Evolutionary conservation across 2,888 invertebrate species (phyloP).

Genomic region (Ornithoptera alexandrae): DNA sequence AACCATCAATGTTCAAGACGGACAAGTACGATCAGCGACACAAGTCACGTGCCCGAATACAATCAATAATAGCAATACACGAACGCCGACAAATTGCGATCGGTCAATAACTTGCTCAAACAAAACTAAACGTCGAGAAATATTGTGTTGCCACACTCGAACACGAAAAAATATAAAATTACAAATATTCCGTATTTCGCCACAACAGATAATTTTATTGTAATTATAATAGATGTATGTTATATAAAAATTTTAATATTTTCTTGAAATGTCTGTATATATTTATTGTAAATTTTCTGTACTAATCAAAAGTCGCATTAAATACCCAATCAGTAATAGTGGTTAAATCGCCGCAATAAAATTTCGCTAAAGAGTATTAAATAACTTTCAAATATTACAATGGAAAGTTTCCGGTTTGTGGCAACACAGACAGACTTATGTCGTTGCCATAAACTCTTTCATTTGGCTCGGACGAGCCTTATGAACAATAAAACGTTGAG

Average conservation of each 20-base stretch:
- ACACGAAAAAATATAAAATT: not conserved
- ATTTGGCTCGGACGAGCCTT: slow-evolving; percentile 80
- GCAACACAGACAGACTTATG: slow-evolving; percentile 74
- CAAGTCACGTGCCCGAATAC: slow-evolving; percentile 74
- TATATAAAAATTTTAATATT: not conserved
- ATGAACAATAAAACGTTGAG: slow-evolving; percentile 80
- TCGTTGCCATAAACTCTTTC: slow-evolving; percentile 79
- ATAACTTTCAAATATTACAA: slow-evolving; percentile 40
- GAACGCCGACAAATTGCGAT: slow-evolving; percentile 70
- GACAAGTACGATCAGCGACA: slow-evolving; percentile 63
- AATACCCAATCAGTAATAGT: not conserved
- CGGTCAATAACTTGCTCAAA: slow-evolving; percentile 77
- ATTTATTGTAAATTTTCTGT: not conserved
- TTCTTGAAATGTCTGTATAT: not conserved
- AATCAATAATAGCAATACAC: slow-evolving; percentile 78
- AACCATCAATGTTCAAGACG: slow-evolving; percentile 54
- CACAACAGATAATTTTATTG: not conserved
- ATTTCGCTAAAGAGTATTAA: not conserved
- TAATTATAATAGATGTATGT: not conserved
- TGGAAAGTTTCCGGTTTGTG: slow-evolving; percentile 49
- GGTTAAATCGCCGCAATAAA: not conserved
- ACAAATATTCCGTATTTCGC: not conserved
- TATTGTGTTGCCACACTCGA: slow-evolving; percentile 49
- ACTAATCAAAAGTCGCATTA: not conserved
- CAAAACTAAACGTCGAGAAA: slow-evolving; percentile 48